A percentile compares a stretch with the other conserved stretches of the same genome.
phyloP scores from a whole-genome alignment of 2,113 vertebrate species.

The Chitala chitala region DNA sequence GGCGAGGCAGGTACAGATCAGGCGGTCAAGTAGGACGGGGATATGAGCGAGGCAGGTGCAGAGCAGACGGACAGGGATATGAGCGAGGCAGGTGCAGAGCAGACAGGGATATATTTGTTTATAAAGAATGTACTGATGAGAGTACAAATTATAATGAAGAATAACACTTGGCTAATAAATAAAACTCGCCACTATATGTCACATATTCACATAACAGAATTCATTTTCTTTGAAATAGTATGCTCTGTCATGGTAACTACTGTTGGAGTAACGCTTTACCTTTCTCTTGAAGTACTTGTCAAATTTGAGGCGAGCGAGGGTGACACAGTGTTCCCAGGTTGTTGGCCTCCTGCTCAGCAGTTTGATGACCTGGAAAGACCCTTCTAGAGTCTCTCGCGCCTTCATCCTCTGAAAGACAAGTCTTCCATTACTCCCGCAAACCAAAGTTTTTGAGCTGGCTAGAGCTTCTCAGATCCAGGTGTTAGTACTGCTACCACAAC shows the following conservation, averaged over 20 bases:
- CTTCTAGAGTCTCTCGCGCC: conserved; percentile 85
- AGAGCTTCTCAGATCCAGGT: no score
- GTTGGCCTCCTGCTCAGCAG: conserved; percentile 82
- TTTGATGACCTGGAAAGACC: conserved; percentile 91
- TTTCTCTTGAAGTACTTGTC: conserved; percentile 98
- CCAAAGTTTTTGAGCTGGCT: no score
- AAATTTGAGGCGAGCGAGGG: conserved; percentile 87
- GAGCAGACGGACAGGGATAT: not conserved
- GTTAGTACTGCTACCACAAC: no score
- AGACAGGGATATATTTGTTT: no score
- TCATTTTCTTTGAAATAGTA: no score
- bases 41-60: no score
- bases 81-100: not conserved
- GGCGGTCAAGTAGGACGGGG: no score
- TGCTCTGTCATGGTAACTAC: not conserved
- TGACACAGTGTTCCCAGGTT: conserved; percentile 81
- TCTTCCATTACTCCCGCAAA: not conserved
- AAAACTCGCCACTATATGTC: no score
- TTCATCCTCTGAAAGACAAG: conserved; percentile 75
- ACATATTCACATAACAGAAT: no score
- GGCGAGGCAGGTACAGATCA: not conserved
- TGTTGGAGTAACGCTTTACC: conserved; percentile 56
- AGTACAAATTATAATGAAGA: no score
- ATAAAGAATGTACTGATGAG: no score
- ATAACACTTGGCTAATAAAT: no score